Base-by-base conservation (phyloP, 2,888 invertebrate genomes). In the Stenchaetothrips biformis region DNA sequence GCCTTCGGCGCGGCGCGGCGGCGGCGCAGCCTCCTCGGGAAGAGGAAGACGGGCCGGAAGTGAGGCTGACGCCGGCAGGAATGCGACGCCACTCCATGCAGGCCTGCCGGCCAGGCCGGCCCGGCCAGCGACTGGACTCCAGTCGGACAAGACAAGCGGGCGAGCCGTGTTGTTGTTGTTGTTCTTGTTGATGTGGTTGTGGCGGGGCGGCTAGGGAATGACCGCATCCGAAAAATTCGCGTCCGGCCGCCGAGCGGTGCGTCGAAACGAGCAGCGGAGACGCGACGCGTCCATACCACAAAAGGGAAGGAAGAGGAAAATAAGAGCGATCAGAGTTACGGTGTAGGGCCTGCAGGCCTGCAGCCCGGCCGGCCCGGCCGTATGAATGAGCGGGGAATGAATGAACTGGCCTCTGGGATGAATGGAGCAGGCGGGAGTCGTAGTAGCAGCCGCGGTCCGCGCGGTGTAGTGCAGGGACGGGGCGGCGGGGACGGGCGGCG, bases 1-100 rank as follows among this genome's bases (percentile, higher is more conserved):
- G 18, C 59, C 13, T 53, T 53, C 59, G 18, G 18, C 59, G 18
- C 59, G 18, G 59, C 59, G 59, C 13, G 13, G 59, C 59, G 59
- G 18, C 59, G 59, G 6, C 59, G 59, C 16, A 16, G 53, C 53
- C 53, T 80, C 74, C 79, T 79, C 79, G 37, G 37, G 37, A 37
- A 53, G 53, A 53, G 53, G 67, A 74, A 25, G 79, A 78, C 80
- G 67, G 67, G 8, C 67, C 67, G 67, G 67, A 74, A 74, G 67
- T 74, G 67, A 25, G 67, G 67, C 67, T 74, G 67, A 74, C 67
- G 67, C 67, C 67, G 67, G 67, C 11, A 74, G 67, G 67, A 74
- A 74, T 74, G 67, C 67, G 67, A 21, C 67, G 37, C 37, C 37
- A 37, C 59, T 59, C 37, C 37, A 1, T 37, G 37, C 37, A 4